Evolutionary conservation across 1,140 invertebrate species (phyloP).

Genomic region (Adelges cooleyi): DNA sequence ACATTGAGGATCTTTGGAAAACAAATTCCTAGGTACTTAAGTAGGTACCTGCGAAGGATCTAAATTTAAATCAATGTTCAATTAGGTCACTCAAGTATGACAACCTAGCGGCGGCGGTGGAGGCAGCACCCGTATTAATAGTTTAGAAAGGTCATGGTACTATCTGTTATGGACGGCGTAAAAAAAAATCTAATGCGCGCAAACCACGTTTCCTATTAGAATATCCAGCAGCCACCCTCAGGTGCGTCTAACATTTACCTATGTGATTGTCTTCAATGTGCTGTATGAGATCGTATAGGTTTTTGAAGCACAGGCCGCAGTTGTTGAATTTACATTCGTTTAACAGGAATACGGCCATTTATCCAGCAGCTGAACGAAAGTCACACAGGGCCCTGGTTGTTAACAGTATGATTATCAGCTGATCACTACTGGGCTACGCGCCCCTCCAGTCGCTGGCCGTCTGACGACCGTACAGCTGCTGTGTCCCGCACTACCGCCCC

Average conservation of each 20-base stretch:
- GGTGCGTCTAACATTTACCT: conserved; percentile 46
- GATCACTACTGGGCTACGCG: conserved; percentile 11
- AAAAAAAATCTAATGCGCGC: background rate
- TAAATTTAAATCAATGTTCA: conserved; percentile 19
- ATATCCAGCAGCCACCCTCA: background rate
- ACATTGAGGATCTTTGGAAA: too few species aligned
- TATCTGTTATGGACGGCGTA: conserved; percentile 31
- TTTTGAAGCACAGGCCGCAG: conserved; percentile 68
- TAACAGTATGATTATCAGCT: conserved; percentile 30
- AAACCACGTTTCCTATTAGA: background rate
- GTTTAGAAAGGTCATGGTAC: background rate
- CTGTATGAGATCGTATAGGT: conserved; percentile 63
- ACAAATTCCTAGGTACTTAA: too few species aligned
- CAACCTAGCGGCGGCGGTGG: background rate
- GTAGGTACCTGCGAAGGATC: too few species aligned
- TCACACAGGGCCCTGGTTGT: conserved; percentile 9
- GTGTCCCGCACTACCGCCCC: background rate
- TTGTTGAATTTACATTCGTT: conserved; percentile 78
- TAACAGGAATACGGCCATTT: conserved; percentile 75
- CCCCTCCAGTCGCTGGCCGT: background rate
- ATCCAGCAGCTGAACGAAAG: conserved; percentile 34
- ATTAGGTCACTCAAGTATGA: background rate
- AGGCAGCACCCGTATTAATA: background rate
- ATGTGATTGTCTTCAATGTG: conserved; percentile 77
- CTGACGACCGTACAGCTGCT: background rate